Base-by-base conservation (phyloP, 1,140 invertebrate species). In the Temnothorax longispinosus region DNA sequence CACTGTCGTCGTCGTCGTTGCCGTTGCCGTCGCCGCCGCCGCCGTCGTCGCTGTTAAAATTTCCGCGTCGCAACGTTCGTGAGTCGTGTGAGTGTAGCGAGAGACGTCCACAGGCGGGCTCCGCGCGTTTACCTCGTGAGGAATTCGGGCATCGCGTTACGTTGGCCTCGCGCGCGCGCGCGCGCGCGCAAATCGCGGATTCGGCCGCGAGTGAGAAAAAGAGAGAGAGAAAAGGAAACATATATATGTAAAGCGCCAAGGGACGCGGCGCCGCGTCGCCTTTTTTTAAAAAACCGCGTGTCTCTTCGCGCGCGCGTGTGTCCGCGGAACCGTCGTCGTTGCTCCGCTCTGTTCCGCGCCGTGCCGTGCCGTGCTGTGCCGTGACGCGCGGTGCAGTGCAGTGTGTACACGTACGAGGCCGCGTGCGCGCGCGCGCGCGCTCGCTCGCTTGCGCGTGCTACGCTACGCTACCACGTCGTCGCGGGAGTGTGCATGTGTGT, bases 1-100 rank as follows among this genome's bases (percentile, higher is more conserved):
- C 92, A 93, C 93, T 91, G 27, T 27, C 21, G 91, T 92, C 92
- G 93, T 93, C 92, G 92, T 32, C 11, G 72, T 91, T 35, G 52
- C 44, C 32, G 32, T 50, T 35, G 75, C 8, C 56, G 56, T 35
- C 15, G 72, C 56, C 74, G 38, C 21, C 54, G 56, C 21, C 38
- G 74, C 13, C 56, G 56, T 7, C 41, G 18, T 27, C 58, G 52
- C n/a, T 15, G 58, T 71, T 71, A 5, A 69, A 44, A 13, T 50
- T 54, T 41, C 2, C 47, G 77, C 27, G 62, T 69, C 85, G 72
- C 91, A 27, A 27, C 27, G 27, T 27, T 27, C 32, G 60, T 38
- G 15, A 35, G 32, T 35, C 38, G 15, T 27, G 27, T 5, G 91
- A 91, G 50, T 76, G 54, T 15, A 47, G 41, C 10, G 27, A 5